Percentiles rank a stretch among this genome's conserved stretches.
These are phyloP conservation scores for Tetramorium alpestre DNA, from an alignment of 1,140 invertebrate species.

Conservation along the genomic window DNA sequence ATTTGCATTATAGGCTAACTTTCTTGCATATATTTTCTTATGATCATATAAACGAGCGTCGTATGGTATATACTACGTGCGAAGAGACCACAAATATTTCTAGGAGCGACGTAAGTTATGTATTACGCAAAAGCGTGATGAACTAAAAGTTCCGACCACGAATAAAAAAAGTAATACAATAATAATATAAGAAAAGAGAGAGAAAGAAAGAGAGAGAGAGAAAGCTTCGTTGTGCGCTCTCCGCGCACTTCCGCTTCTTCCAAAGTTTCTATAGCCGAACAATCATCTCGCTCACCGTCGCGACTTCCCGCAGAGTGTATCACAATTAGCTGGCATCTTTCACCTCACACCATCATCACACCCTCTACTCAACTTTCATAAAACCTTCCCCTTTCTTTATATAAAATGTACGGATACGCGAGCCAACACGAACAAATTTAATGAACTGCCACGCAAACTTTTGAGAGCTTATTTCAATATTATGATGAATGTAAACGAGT, in stretches of 20 bases:
- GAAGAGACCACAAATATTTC: constrained; percentile 21
- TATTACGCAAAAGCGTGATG: constrained; percentile 4
- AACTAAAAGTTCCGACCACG: constrained; percentile 19
- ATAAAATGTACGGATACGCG: constrained; percentile 60
- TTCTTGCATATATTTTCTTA: constrained; percentile 18
- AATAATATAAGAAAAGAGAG: constrained; percentile 22
- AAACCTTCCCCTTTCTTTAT: constrained; percentile 64
- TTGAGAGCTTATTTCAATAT: constrained; percentile 77
- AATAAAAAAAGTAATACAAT: constrained; percentile 30
- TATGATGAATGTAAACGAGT: constrained; percentile 74
- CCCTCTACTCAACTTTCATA: constrained; percentile 41
- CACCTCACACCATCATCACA: constrained; percentile 64
- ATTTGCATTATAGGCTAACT: constrained; percentile 5
- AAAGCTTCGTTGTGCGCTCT: background rate
- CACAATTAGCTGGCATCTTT: constrained; percentile 81
- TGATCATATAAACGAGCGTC: background rate
- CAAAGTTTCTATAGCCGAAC: constrained; percentile 44
- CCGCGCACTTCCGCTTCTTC: constrained; percentile 13
- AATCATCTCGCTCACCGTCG: constrained; percentile 31
- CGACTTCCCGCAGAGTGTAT: constrained; percentile 82
- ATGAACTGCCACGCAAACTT: constrained; percentile 69
- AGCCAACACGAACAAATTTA: constrained; percentile 40
- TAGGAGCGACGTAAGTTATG: background rate
- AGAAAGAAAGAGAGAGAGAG: background rate
- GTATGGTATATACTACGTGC: background rate